A percentile compares a stretch with the other conserved stretches of the same genome.
Evolutionary conservation across 2,113 vertebrate genomes (phyloP).

Genomic region (Colius striatus): DNA sequence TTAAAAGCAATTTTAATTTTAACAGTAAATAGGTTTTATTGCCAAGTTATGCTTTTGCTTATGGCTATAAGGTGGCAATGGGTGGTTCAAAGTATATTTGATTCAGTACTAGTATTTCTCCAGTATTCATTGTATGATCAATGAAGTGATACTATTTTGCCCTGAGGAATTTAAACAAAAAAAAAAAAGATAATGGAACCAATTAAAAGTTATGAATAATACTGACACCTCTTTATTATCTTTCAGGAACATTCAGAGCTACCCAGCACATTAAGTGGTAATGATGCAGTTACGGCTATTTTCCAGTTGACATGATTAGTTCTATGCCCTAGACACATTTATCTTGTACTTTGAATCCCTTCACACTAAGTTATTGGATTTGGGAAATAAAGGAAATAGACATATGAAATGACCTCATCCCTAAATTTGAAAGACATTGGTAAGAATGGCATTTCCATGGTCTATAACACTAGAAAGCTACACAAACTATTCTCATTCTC

Average conservation of each 20-base stretch:
- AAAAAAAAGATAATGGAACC: constrained; percentile 52
- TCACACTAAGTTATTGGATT: constrained; percentile 58
- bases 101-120: constrained; percentile 51
- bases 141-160: constrained; percentile 70
- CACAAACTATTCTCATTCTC: not conserved
- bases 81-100: constrained; percentile 66
- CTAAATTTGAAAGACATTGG: constrained; percentile 17
- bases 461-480: not conserved
- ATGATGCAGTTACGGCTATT: constrained; percentile 75
- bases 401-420: constrained; percentile 13
- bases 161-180: constrained; percentile 46
- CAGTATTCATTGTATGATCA: constrained; percentile 63
- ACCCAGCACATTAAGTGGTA: constrained; percentile 70
- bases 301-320: constrained; percentile 73
- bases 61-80: constrained; percentile 65
- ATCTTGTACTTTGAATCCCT: constrained; percentile 60
- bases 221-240: constrained; percentile 73
- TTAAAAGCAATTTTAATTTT: constrained; percentile 81
- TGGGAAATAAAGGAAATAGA: constrained; percentile 59
- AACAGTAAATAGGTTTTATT: constrained; percentile 81
- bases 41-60: constrained; percentile 61
- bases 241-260: constrained; percentile 71
- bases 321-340: constrained; percentile 41
- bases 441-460: not conserved
- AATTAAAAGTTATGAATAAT: constrained; percentile 80